phyloP scores from a whole-genome alignment of 2,888 invertebrate genomes.

The Drosophila multiciliata region DNA sequence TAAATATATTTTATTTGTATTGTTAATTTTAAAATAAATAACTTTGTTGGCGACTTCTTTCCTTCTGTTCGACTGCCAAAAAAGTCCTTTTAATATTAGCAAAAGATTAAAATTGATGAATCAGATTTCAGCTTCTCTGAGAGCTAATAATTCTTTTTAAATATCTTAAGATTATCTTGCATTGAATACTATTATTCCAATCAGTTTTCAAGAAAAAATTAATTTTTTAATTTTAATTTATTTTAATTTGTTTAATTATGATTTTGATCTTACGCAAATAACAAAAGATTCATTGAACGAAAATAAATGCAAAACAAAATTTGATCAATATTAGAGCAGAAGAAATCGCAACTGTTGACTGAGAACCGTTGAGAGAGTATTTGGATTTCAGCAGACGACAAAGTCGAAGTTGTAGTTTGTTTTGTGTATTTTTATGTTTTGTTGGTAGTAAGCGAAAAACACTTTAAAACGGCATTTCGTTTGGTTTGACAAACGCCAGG shows the following conservation, averaged over 20 bases:
- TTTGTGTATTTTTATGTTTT: slow-evolving; percentile 33
- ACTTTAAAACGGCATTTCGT: slow-evolving; percentile 58
- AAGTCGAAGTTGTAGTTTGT: slow-evolving; percentile 12
- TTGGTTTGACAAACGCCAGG: slow-evolving; percentile 55
- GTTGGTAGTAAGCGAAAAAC: slow-evolving; percentile 37
- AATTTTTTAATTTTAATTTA: too few species aligned
- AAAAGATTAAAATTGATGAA: not conserved
- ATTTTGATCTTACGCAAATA: not conserved
- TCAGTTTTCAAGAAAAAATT: not conserved
- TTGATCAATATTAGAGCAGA: not conserved
- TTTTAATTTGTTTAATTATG: not conserved
- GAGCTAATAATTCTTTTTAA: not conserved
- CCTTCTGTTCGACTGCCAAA: not conserved
- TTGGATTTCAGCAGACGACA: slow-evolving; percentile 17
- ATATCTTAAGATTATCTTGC: too few species aligned
- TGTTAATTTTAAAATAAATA: not conserved
- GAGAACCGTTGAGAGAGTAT: slow-evolving; percentile 15
- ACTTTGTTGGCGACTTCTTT: not conserved
- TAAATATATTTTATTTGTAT: not conserved
- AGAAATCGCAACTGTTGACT: not conserved
- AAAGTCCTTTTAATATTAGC: not conserved
- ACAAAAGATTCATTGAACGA: not conserved
- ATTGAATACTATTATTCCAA: not conserved
- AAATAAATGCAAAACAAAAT: not conserved
- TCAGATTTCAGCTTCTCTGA: not conserved